phyloP scores from a whole-genome alignment of 2,888 invertebrate species.

The Catocala sponsa region DNA sequence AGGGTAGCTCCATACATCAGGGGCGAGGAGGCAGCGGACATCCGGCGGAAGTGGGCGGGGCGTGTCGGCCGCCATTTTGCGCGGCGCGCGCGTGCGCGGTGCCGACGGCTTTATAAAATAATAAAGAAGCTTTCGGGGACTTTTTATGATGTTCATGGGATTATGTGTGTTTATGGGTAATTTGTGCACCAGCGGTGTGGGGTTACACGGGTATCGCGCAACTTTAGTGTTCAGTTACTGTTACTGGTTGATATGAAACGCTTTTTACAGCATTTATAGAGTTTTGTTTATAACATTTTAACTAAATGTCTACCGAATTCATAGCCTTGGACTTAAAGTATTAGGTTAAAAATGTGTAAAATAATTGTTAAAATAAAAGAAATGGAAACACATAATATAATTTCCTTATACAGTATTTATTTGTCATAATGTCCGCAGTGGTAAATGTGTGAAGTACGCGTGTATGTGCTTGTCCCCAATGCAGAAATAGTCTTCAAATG shows the following conservation, averaged over 20 bases:
- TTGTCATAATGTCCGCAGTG: too few species aligned
- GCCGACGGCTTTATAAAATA: slow-evolving; percentile 55
- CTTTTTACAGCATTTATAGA: too few species aligned
- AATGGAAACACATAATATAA: too few species aligned
- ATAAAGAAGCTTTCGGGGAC: slow-evolving; percentile 56
- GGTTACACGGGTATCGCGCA: neutral
- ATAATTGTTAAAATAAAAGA: too few species aligned
- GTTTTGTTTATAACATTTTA: too few species aligned
- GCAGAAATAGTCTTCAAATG: too few species aligned
- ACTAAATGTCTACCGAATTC: too few species aligned
- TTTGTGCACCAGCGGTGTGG: slow-evolving; percentile 14
- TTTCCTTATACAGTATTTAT: too few species aligned
- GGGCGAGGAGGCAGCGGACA: slow-evolving; percentile 62
- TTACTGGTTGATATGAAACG: neutral
- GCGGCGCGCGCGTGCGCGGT: slow-evolving; percentile 65
- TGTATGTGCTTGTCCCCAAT: too few species aligned
- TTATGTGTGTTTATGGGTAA: slow-evolving; percentile 21
- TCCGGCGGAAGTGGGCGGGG: slow-evolving; percentile 84
- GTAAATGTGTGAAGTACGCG: too few species aligned
- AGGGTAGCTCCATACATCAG: slow-evolving; percentile 55
- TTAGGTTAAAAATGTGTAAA: too few species aligned
- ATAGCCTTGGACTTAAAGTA: too few species aligned
- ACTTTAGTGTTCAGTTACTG: slow-evolving; percentile 2
- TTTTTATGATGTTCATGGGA: slow-evolving; percentile 38
- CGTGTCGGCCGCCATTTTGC: slow-evolving; percentile 74